Percentiles rank a stretch among this genome's conserved stretches.
These are phyloP conservation scores for Carettochelys insculpta DNA, from an alignment of 2,113 vertebrate genomes.

Conservation along the genomic window DNA sequence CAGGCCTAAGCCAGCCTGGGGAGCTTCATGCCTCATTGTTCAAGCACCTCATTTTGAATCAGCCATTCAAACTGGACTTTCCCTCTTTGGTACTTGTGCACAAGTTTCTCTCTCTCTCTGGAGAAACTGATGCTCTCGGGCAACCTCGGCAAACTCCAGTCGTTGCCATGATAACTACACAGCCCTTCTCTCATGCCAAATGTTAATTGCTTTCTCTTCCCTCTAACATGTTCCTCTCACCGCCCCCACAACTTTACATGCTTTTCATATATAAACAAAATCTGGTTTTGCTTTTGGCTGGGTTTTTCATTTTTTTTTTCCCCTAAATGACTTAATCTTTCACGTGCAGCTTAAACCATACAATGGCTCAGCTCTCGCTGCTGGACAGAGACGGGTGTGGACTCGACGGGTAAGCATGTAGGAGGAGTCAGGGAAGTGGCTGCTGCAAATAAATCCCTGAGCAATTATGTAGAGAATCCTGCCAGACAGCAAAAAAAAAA, in stretches of 20 bases:
- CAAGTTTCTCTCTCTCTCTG: conserved; percentile 7
- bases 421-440: not conserved
- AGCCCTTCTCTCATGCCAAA: not conserved
- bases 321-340: not conserved
- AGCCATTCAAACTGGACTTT: not conserved
- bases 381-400: not conserved
- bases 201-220: not conserved
- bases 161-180: not conserved
- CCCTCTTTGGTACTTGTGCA: not conserved
- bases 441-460: not conserved
- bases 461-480: too few species aligned
- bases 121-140: not conserved
- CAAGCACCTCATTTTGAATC: not conserved
- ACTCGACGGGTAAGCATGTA: not conserved
- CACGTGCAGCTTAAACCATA: not conserved
- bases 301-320: not conserved
- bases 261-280: not conserved
- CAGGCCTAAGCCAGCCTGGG: not conserved
- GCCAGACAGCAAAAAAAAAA: not conserved
- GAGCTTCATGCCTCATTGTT: not conserved
- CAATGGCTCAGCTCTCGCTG: not conserved
- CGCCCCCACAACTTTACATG: not conserved
- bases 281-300: not conserved
- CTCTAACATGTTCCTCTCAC: not conserved
- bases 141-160: not conserved